Evolutionary conservation across 2,113 vertebrate species (phyloP).

Genomic region (Gallinago jamesoni): DNA sequence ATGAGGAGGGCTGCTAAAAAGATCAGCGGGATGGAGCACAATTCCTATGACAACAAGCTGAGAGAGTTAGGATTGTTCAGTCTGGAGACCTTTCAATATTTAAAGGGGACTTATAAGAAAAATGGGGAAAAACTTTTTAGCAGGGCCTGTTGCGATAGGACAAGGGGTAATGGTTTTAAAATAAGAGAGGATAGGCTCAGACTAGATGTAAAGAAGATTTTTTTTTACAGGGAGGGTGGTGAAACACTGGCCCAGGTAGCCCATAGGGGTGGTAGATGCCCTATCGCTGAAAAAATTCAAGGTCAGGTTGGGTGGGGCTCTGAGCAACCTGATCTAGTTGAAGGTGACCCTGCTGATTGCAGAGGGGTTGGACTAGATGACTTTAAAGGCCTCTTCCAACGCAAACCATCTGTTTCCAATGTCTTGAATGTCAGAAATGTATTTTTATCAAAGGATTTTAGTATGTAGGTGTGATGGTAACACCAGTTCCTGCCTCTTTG

Average conservation of each 20-base stretch:
- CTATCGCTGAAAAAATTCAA: not conserved
- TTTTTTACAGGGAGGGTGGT: not conserved
- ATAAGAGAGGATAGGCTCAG: not conserved
- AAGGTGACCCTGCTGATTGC: not conserved
- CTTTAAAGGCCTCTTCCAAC: not conserved
- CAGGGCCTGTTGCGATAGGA: not conserved
- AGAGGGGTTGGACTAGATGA: not conserved
- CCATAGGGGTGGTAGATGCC: not conserved
- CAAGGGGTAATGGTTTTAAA: not conserved
- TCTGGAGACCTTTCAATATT: not conserved
- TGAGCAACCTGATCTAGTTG: not conserved
- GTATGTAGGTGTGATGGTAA: not conserved
- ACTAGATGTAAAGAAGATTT: not conserved
- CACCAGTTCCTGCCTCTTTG: not conserved
- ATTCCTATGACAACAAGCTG: not conserved
- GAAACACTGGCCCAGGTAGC: not conserved
- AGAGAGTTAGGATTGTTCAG: not conserved
- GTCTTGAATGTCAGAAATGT: not conserved
- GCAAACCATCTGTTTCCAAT: not conserved
- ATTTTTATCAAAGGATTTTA: not conserved
- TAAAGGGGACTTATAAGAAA: not conserved
- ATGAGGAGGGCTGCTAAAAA: not conserved
- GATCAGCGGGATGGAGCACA: not conserved
- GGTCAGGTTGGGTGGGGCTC: not conserved
- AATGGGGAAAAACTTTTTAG: not conserved